These are phyloP conservation scores for Megaceryle alcyon DNA, from an alignment of 2,797 vertebrate species.

Conservation along the genomic window DNA sequence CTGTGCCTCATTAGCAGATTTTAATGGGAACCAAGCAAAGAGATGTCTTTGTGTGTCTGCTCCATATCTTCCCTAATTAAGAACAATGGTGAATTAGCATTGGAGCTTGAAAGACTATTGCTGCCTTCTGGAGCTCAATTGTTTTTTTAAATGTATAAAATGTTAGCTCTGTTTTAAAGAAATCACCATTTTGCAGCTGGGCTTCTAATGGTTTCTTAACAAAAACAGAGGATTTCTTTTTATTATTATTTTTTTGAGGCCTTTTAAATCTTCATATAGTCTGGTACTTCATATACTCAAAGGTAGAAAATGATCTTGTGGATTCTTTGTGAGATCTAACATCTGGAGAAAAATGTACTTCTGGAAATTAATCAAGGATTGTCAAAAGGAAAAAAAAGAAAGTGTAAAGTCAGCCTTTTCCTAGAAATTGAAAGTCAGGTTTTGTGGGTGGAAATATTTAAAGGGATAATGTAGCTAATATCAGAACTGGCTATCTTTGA, in stretches of 20 bases:
- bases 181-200: neutral
- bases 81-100: constrained; percentile 48
- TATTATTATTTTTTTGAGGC: neutral
- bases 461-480: neutral
- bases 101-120: constrained; percentile 39
- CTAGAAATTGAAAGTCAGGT: neutral
- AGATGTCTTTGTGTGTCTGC: constrained; percentile 24
- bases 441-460: neutral
- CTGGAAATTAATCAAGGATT: neutral
- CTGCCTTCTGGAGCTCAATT: neutral
- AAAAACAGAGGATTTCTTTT: neutral
- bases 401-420: neutral
- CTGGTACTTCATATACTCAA: neutral
- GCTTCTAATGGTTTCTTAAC: neutral
- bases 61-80: constrained; percentile 54
- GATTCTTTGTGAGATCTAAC: neutral
- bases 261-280: neutral
- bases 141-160: neutral
- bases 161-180: neutral
- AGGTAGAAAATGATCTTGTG: neutral
- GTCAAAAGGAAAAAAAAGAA: neutral
- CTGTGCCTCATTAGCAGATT: constrained; percentile 58
- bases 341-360: neutral
- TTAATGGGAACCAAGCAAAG: constrained; percentile 46
- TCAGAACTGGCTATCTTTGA: neutral